Percentiles rank a stretch among this genome's conserved stretches.
Conservation (phyloP, 37 sponge, comb jelly and placozoan species). For the Oscarella lobularis region DNA sequence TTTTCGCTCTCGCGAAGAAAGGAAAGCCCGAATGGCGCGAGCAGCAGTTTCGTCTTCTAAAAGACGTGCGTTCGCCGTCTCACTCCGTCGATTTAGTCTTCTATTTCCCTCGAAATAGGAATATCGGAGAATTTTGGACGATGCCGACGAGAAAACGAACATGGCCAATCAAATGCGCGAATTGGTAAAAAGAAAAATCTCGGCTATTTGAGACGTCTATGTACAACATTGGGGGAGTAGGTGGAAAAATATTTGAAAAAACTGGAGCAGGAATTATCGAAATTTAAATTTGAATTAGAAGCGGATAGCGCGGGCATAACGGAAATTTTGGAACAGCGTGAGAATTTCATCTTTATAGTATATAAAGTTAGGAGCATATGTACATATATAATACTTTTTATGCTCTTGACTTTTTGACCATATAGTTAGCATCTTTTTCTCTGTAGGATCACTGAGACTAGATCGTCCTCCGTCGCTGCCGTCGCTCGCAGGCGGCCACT, state of each 20-base stretch:
- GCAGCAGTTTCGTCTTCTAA: constrained; percentile 41
- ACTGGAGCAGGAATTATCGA: constrained; percentile 77
- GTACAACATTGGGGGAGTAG: too few relatives aligned
- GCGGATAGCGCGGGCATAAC: constrained; percentile 97
- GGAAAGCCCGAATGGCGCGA: constrained; percentile 58
- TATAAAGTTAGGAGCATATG: too few relatives aligned
- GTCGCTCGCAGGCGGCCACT: constrained; percentile 3
- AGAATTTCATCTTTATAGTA: constrained; percentile 4
- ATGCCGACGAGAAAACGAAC: constrained; percentile 50
- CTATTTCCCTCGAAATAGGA: constrained; percentile 24
- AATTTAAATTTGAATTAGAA: constrained; percentile 91
- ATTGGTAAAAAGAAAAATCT: constrained; percentile 32
- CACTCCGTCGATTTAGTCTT: too few relatives aligned
- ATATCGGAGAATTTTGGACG: constrained; percentile 42
- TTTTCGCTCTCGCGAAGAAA: constrained; percentile 52
- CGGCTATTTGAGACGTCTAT: too few relatives aligned
- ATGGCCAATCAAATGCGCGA: constrained; percentile 55
- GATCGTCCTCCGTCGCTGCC: not conserved
- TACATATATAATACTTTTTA: too few relatives aligned
- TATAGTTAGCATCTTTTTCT: too few relatives aligned
- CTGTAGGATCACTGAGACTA: not conserved
- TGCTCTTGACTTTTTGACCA: too few relatives aligned
- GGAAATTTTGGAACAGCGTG: constrained; percentile 79
- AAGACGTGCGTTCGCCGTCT: constrained; percentile 18
- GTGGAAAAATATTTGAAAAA: constrained; percentile 66